Base-by-base conservation (phyloP, 2,113 vertebrate species). In the Cyrtonyx montezumae region DNA sequence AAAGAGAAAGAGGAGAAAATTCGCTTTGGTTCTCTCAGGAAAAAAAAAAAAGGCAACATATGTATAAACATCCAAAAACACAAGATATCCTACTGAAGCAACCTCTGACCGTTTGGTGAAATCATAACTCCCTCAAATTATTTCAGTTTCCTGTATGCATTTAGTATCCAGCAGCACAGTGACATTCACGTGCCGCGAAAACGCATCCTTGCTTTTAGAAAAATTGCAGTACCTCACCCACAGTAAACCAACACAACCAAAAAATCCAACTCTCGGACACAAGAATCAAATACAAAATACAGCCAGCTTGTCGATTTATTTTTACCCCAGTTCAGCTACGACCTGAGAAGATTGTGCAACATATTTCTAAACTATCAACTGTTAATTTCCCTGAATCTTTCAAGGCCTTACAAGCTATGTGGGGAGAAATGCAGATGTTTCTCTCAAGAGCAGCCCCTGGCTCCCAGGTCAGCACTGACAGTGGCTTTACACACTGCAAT, bases 1-100 rank as follows among this genome's bases (percentile, higher is more conserved):
- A n/a, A 43, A 84, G 55, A 12, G 40, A 40, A 43, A 42, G n/a
- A 58, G 34, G 12, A 76, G 62, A 88, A 90, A 49, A 13, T 79
- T 68, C 65, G 84, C 93, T 93, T 91, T 81, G 74, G 74, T 95
- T 91, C 90, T 89, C 87, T 79, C 46, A 58, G 87, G 83, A 86
- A 77, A 75, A 70, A 70, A 63, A 56, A 53, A 25, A 58, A n/a
- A 56, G 18, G 8, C 9, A 88, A 79, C 15, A 6, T n/a, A 70
- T 70, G 89, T 83, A 94, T 91, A 79, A 91, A 90, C 80, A 93
- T 83, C 56, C 11, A 43, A 68, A 95, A 83, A 22, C 9, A 16
- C 71, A 94, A 90, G 93, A 95, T 94, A 96, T 36, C 84, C 79
- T 43, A 86, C 13, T 71, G 65, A 88, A 19, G 56, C 51, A 90